Conservation (phyloP, 2,113 vertebrate genomes). For the Silurus asotus region DNA sequence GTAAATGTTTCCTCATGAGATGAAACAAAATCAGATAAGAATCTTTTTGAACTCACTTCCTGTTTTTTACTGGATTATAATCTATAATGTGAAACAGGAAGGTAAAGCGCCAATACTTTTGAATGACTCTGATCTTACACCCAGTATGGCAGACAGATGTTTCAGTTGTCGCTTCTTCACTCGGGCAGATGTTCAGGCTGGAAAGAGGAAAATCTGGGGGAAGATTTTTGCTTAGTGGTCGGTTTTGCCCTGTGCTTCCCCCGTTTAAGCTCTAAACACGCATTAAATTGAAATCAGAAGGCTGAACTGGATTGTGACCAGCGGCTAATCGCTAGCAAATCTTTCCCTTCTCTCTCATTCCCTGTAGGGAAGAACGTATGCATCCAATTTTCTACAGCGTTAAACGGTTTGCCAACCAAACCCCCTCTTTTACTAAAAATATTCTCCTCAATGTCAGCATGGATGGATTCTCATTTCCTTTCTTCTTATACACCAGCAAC, state of each 20-base stretch:
- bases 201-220: constrained; percentile 46
- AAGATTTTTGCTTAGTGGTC: constrained; percentile 37
- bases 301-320: constrained; percentile 62
- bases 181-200: constrained; percentile 56
- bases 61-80: constrained; percentile 47
- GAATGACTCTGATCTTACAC: background rate
- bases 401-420: background rate
- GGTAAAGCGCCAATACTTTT: background rate
- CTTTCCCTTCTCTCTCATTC: constrained; percentile 37
- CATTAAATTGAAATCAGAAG: constrained; percentile 68
- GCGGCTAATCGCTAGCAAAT: constrained; percentile 67
- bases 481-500: background rate
- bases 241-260: constrained; percentile 22
- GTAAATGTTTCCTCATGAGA: constrained; percentile 34
- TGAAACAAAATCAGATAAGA: constrained; percentile 36
- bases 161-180: constrained; percentile 38
- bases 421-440: background rate
- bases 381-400: constrained; percentile 46
- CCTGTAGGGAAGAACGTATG: constrained; percentile 42
- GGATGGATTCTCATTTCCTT: background rate
- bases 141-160: constrained; percentile 36
- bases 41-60: constrained; percentile 50
- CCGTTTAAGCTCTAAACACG: constrained; percentile 69
- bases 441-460: background rate
- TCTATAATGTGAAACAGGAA: constrained; percentile 36